Conservation (phyloP, 2,888 invertebrate genomes). For the Sphaeridia pumilis region DNA sequence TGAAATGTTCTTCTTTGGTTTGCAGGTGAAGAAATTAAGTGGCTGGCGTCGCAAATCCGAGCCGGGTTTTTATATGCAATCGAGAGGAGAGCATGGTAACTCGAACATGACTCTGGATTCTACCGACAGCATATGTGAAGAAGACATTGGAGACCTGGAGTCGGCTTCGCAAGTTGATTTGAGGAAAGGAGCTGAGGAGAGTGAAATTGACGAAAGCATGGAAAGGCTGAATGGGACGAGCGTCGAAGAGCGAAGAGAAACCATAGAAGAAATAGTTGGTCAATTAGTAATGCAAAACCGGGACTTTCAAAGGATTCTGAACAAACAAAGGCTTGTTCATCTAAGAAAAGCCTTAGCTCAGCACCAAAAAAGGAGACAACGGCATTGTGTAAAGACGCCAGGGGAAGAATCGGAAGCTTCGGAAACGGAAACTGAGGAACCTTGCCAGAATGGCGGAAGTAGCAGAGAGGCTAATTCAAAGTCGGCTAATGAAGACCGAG, state of each 20-base stretch:
- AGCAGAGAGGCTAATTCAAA: too few species aligned
- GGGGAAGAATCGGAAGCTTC: constrained; percentile 34
- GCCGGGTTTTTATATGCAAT: constrained; percentile 32
- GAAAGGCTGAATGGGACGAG: constrained; percentile 25
- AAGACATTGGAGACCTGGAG: constrained; percentile 20
- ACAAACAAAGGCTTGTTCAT: constrained; percentile 51
- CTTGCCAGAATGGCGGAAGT: not conserved
- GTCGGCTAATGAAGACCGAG: not conserved
- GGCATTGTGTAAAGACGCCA: too few species aligned
- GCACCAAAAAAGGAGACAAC: constrained; percentile 26
- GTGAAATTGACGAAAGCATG: constrained; percentile 25
- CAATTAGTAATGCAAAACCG: constrained; percentile 70
- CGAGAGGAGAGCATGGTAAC: constrained; percentile 20
- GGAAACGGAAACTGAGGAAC: constrained; percentile 36
- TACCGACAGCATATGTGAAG: constrained; percentile 34
- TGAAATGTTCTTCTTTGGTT: not conserved
- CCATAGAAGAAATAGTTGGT: constrained; percentile 59
- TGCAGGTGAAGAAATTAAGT: constrained; percentile 35
- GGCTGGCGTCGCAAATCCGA: constrained; percentile 36
- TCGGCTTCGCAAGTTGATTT: constrained; percentile 31
- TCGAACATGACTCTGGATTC: constrained; percentile 35
- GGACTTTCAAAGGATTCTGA: constrained; percentile 65
- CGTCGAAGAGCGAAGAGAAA: constrained; percentile 32
- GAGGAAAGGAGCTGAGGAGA: constrained; percentile 21
- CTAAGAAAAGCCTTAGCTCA: constrained; percentile 32